These are phyloP conservation scores for Chymomyza costata DNA, from an alignment of 1,140 invertebrate genomes.

Conservation along the genomic window DNA sequence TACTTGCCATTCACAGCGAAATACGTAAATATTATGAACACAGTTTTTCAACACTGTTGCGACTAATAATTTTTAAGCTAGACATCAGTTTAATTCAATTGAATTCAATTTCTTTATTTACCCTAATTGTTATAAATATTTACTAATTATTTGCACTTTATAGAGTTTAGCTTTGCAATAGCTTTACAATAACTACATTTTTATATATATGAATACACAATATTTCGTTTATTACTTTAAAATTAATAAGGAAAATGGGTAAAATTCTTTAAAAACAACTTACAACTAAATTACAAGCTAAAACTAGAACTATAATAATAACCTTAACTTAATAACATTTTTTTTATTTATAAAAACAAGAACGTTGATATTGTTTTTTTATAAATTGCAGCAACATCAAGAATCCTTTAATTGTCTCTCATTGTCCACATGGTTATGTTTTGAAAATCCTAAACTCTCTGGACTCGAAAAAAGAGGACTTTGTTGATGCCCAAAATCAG, in stretches of 20 bases:
- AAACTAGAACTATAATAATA: not conserved
- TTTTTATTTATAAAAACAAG: not conserved
- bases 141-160: no score
- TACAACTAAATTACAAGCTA: no score
- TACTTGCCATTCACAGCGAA: constrained; percentile 27
- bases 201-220: no score
- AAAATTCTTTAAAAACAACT: no score
- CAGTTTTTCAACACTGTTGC: constrained; percentile 9
- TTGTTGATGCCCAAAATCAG: constrained; percentile 84
- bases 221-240: no score
- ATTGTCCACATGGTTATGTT: constrained; percentile 82
- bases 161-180: no score
- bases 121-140: not conserved
- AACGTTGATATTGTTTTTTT: no score
- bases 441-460: constrained; percentile 88
- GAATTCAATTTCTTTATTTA: constrained; percentile 1
- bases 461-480: constrained; percentile 81
- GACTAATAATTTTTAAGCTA: no score
- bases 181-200: no score
- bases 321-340: not conserved
- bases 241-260: no score
- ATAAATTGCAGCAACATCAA: constrained; percentile 75
- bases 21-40: not conserved
- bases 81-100: no score
- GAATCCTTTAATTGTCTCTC: constrained; percentile 78